Base-by-base conservation (phyloP, 2,797 vertebrate species). In the Argyrosomus regius region DNA sequence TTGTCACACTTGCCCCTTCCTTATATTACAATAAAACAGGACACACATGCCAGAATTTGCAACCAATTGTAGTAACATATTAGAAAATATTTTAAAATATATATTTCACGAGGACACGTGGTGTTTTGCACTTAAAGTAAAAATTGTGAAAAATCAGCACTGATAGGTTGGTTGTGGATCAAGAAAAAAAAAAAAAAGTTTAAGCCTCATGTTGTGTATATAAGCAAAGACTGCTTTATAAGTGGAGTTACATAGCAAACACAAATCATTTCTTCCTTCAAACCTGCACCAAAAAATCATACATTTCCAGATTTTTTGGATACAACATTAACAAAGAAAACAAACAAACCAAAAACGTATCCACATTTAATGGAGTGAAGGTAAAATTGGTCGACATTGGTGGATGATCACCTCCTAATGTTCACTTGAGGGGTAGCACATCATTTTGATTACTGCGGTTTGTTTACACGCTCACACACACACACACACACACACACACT, bases 401-500 rank as follows among this genome's bases (percentile, higher is more conserved):
- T 17, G 4, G 17, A 65, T 16, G 26, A 28, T 48, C 22, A 4
- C 3, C 41, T 12, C 26, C 24, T 60, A 20, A 70, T 48, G 49
- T 31, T 63, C 18, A 0, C 11, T 49, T 46, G 43, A 63, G 26
- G 63, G 39, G 20, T 24, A 60, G 48, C 16, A 26, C 16, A 52
- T 74, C 28, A 43, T 72, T 68, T 73, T 73, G 46, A 63, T 61
- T 39, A 63, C 43, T 75, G n/a, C 35, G 18, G 59, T 77, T 48
- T 79, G 60, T 82, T 86, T 60, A 71, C 71, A 63, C 4, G 4
- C 57, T 20, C 20, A 59, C 45, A 59, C 39, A 52, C 58, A 67
- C 74, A 63, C 39, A 52, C 58, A 67, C 74, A 63, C 60, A 59
- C 56, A 48, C 2, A 66, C 26, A 41, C 41, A 28, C 54, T 17